phyloP scores from a whole-genome alignment of 2,888 invertebrate species.

The Megalurothrips usitatus region DNA sequence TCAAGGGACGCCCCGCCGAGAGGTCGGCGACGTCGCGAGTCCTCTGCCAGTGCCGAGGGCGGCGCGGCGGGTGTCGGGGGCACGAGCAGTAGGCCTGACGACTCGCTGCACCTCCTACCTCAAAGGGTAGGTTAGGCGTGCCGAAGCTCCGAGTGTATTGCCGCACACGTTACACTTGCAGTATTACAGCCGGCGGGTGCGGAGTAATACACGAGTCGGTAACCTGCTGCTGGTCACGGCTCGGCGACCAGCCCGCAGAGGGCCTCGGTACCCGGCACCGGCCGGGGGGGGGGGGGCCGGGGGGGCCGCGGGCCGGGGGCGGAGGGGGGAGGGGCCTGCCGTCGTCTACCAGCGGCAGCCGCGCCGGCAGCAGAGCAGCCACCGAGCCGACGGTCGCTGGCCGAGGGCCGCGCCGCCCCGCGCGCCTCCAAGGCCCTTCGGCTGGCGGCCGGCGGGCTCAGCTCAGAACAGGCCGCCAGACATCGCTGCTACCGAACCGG shows the following conservation, averaged over 20 bases:
- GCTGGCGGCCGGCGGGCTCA: not conserved
- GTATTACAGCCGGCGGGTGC: no score
- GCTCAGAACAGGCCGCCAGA: no score
- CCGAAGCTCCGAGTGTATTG: no score
- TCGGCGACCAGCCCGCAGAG: not conserved
- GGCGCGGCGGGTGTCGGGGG: not conserved
- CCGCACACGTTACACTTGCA: no score
- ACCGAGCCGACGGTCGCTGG: not conserved
- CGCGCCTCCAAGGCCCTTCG: not conserved
- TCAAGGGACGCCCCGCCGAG: not conserved
- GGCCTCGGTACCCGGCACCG: not conserved
- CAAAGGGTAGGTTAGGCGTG: no score
- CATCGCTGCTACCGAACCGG: no score
- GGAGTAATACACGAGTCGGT: no score
- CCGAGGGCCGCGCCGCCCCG: not conserved
- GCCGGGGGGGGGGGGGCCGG: not conserved
- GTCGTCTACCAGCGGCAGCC: not conserved
- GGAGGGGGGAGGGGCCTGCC: not conserved
- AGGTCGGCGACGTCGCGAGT: not conserved
- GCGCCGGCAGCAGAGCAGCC: not conserved
- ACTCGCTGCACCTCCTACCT: not conserved
- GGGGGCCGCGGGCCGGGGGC: not conserved
- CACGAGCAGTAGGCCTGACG: no score
- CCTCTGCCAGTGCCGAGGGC: not conserved
- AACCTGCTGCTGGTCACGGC: not conserved